Conservation (phyloP, 2,888 invertebrate species). For the Eucera pruinosa region DNA sequence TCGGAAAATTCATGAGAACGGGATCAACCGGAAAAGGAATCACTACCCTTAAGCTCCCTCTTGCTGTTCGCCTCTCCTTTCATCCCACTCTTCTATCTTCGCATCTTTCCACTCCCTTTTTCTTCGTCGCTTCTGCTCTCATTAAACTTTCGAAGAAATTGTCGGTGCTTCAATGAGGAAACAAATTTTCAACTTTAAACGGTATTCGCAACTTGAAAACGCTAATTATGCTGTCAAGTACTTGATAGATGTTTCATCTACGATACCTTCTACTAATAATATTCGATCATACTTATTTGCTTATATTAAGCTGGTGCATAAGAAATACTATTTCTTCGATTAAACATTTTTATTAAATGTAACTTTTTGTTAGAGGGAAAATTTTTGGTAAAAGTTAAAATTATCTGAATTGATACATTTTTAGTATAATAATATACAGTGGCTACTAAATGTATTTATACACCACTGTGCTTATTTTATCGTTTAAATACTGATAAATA, state of each 20-base stretch:
- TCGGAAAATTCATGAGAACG: conserved; percentile 72
- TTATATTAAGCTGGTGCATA: no score
- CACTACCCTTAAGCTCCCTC: conserved; percentile 41
- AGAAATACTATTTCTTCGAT: no score
- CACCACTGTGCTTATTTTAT: no score
- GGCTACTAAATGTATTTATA: no score
- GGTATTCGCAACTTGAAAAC: conserved; percentile 38
- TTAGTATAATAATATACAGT: no score
- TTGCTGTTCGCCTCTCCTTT: neutral
- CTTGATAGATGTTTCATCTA: neutral
- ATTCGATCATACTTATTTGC: no score
- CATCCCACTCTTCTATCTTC: neutral
- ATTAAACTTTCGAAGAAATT: conserved; percentile 38
- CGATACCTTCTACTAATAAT: no score
- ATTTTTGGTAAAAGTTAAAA: no score
- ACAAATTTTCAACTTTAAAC: conserved; percentile 61
- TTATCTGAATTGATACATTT: no score
- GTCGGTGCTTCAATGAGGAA: conserved; percentile 18
- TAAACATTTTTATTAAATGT: no score
- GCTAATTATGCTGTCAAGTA: neutral
- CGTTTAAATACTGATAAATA: no score
- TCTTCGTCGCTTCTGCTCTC: conserved; percentile 19
- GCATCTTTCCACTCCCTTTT: neutral
- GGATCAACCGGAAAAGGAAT: conserved; percentile 70
- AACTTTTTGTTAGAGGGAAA: no score